These are phyloP conservation scores for Notarius quadriscutis DNA, from an alignment of 2,113 vertebrate species.

Conservation along the genomic window DNA sequence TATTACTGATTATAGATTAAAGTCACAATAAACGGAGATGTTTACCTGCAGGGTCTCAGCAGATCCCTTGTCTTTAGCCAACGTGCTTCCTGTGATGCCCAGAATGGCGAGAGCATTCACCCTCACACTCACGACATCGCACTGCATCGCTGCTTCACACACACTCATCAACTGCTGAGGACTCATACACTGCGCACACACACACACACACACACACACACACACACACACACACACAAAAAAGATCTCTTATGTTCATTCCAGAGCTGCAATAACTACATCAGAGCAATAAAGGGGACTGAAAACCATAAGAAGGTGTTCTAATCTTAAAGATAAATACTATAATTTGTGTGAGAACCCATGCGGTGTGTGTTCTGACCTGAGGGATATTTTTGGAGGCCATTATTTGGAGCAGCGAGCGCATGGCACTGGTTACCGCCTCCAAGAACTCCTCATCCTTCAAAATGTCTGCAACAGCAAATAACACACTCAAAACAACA, in stretches of 20 bases:
- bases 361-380: constrained; percentile 66
- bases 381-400: constrained; percentile 91
- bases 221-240: not conserved
- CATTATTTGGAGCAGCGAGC: constrained; percentile 89
- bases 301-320: not conserved
- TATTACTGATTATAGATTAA: not conserved
- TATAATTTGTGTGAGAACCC: not conserved
- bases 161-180: constrained; percentile 88
- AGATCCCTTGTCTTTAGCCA: constrained; percentile 82
- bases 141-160: constrained; percentile 80
- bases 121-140: constrained; percentile 78
- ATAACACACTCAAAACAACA: not conserved
- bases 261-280: not conserved
- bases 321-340: too few species aligned
- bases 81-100: constrained; percentile 89
- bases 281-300: not conserved
- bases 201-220: constrained; percentile 18
- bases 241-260: not conserved
- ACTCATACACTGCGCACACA: constrained; percentile 79
- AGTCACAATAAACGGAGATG: not conserved
- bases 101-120: constrained; percentile 91
- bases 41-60: constrained; percentile 87
- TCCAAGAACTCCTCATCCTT: constrained; percentile 90
- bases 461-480: constrained; percentile 75
- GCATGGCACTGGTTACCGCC: constrained; percentile 88